phyloP scores from a whole-genome alignment of 2,797 vertebrate genomes.

The Hydrophis major region DNA sequence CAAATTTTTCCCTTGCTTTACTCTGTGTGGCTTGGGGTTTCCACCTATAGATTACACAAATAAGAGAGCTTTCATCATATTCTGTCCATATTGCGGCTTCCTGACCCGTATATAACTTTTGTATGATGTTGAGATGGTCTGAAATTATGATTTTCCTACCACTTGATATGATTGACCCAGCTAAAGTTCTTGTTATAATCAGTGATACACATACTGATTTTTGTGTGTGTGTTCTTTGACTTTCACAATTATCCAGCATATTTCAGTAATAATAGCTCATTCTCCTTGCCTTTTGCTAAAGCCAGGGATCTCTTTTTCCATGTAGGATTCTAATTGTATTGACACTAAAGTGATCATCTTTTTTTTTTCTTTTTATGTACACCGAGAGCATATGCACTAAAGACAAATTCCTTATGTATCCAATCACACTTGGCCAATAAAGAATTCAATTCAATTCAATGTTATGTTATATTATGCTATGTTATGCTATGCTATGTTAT shows the following conservation, averaged over 20 bases:
- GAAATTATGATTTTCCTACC: not conserved
- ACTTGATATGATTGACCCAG: not conserved
- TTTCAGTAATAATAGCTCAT: not conserved
- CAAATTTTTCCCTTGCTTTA: not conserved
- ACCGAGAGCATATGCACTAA: too few relatives aligned
- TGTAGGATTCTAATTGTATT: not conserved
- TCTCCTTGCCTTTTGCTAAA: not conserved
- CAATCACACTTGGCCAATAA: too few relatives aligned
- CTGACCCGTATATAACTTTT: not conserved
- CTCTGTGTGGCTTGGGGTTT: not conserved
- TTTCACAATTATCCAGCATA: not conserved
- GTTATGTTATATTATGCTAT: too few relatives aligned
- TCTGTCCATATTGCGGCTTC: not conserved
- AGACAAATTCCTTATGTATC: too few relatives aligned
- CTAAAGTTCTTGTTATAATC: not conserved
- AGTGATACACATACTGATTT: not conserved
- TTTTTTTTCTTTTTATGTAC: too few relatives aligned
- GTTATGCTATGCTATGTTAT: too few relatives aligned
- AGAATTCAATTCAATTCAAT: too few relatives aligned
- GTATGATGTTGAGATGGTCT: not conserved
- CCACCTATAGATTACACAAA: not conserved
- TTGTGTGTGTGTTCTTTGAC: not conserved
- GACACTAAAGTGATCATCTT: not conserved
- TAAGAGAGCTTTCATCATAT: not conserved
- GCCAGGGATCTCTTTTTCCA: not conserved